Evolutionary conservation across 53 echinoderm and acorn worm genomes (phyloP).

Genomic region (Actinopyga echinites): DNA sequence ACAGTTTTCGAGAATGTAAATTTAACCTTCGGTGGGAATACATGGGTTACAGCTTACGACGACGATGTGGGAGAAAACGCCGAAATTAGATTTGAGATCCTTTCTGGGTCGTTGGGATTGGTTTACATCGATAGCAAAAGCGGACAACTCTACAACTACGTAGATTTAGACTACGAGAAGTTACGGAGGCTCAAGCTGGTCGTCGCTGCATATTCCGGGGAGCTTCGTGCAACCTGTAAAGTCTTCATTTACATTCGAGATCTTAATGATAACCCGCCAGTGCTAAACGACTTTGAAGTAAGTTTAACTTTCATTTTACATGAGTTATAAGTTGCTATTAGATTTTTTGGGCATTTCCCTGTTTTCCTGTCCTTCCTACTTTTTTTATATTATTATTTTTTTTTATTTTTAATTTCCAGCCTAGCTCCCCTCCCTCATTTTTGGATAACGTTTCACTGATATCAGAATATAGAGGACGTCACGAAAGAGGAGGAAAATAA

Average conservation of each 20-base stretch:
- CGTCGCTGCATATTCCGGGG: slow-evolving; percentile 76
- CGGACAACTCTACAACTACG: slow-evolving; percentile 68
- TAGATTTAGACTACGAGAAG: slow-evolving; percentile 79
- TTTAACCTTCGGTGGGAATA: slow-evolving; percentile 57
- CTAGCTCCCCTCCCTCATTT: too few species aligned
- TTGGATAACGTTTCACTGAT: too few species aligned
- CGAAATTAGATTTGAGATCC: slow-evolving; percentile 60
- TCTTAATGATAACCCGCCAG: slow-evolving; percentile 78
- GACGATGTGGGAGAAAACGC: slow-evolving; percentile 77
- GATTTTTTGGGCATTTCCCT: too few species aligned
- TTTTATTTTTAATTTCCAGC: too few species aligned
- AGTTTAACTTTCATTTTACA: not conserved
- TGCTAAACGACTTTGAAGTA: slow-evolving; percentile 79
- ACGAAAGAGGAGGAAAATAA: too few species aligned
- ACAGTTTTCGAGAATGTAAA: slow-evolving; percentile 79
- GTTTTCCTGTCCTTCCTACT: too few species aligned
- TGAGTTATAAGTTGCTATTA: too few species aligned
- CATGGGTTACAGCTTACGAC: slow-evolving; percentile 68
- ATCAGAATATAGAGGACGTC: too few species aligned
- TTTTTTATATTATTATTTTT: too few species aligned
- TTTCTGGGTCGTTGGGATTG: slow-evolving; percentile 63
- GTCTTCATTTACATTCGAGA: slow-evolving; percentile 78
- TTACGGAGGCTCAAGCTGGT: slow-evolving; percentile 71
- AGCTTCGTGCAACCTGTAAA: slow-evolving; percentile 67
- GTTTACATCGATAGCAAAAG: slow-evolving; percentile 63